phyloP scores from a whole-genome alignment of 2,113 vertebrate species.

The Vidua chalybeata region DNA sequence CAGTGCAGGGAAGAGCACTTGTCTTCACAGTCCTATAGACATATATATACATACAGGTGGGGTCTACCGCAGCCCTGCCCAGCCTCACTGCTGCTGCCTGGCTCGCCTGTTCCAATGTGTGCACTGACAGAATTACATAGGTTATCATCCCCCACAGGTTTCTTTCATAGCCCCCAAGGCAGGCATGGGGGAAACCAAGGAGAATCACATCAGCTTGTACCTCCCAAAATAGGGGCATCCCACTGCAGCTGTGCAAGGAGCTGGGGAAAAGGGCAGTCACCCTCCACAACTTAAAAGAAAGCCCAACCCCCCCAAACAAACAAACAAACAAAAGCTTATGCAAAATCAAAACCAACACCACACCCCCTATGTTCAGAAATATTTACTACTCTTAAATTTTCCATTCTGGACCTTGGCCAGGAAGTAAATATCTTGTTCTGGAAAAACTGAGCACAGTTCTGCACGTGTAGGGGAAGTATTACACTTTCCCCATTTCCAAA shows the following conservation, averaged over 20 bases:
- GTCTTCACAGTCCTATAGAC: rapidly evolving
- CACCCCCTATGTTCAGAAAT: neutral
- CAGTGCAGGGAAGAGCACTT: neutral
- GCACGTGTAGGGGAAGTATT: neutral
- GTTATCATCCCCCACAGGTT: neutral
- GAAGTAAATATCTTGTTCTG: neutral
- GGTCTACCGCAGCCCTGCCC: neutral
- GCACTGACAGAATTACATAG: neutral
- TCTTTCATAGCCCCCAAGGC: neutral
- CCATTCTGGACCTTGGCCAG: neutral
- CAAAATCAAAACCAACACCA: neutral
- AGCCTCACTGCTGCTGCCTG: neutral
- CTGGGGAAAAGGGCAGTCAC: neutral
- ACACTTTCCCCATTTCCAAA: neutral
- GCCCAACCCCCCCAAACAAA: neutral
- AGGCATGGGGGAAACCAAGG: neutral
- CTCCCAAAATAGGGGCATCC: neutral
- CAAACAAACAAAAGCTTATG: neutral
- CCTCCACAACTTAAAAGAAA: neutral
- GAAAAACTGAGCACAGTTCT: neutral
- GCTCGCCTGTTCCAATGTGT: neutral
- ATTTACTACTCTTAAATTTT: neutral
- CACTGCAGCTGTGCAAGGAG: rapidly evolving
- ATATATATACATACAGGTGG: neutral
- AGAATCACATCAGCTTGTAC: neutral